phyloP scores from a whole-genome alignment of 2,113 vertebrate genomes.

The Acanthisitta chloris region DNA sequence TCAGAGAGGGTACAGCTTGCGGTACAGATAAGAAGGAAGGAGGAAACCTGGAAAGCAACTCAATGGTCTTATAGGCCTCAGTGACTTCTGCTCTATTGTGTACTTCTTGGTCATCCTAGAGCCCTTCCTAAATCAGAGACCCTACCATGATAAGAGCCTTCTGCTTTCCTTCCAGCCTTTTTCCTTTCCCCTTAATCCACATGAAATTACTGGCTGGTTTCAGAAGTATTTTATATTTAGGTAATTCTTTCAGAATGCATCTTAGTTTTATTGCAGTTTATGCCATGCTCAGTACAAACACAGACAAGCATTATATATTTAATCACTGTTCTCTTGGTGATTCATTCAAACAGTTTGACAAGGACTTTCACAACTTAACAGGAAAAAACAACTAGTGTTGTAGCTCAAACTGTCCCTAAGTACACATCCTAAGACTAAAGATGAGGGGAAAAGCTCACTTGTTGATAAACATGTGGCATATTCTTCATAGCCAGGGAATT shows the following conservation, averaged over 20 bases:
- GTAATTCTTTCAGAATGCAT: neutral
- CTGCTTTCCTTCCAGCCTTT: neutral
- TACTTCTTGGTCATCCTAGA: neutral
- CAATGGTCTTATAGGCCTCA: neutral
- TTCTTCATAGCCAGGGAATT: neutral
- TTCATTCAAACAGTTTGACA: neutral
- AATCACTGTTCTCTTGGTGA: neutral
- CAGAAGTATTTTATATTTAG: neutral
- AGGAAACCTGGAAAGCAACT: neutral
- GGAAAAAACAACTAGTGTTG: neutral
- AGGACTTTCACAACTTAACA: neutral
- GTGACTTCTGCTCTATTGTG: neutral
- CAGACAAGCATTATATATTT: neutral
- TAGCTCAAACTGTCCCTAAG: neutral
- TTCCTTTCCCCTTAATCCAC: neutral
- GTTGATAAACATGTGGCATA: neutral
- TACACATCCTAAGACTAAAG: neutral
- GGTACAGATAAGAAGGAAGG: neutral
- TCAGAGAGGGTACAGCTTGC: neutral
- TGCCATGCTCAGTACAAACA: neutral
- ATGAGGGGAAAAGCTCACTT: neutral
- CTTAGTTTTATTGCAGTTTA: neutral
- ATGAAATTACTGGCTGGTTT: neutral
- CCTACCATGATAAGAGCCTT: neutral
- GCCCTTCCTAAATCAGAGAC: neutral